phyloP scores from a whole-genome alignment of 2,113 vertebrate species.

The Podiceps cristatus region DNA sequence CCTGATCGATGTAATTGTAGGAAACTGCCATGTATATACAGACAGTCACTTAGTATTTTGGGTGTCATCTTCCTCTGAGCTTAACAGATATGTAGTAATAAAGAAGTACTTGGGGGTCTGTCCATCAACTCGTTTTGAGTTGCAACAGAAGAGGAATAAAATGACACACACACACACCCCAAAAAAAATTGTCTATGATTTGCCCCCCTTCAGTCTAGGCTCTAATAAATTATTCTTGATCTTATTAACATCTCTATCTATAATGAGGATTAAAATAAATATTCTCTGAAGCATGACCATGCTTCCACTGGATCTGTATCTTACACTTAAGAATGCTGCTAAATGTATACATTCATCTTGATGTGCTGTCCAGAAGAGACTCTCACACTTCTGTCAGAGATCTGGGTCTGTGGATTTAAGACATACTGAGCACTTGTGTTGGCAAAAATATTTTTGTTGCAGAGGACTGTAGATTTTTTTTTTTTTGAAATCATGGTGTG shows the following conservation, averaged over 20 bases:
- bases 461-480: neutral
- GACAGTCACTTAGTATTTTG: neutral
- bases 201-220: neutral
- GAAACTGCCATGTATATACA: neutral
- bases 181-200: neutral
- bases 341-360: neutral
- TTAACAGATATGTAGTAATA: neutral
- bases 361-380: neutral
- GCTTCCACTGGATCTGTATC: neutral
- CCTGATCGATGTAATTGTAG: neutral
- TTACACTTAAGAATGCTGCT: neutral
- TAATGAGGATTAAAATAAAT: neutral
- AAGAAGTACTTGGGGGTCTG: neutral
- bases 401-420: neutral
- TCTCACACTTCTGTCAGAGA: neutral
- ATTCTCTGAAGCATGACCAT: fast-evolving
- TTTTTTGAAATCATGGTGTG: neutral
- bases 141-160: neutral
- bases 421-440: neutral
- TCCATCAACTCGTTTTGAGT: neutral
- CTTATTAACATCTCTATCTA: neutral
- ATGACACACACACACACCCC: neutral
- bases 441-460: neutral
- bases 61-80: neutral
- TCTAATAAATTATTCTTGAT: neutral